Percentiles rank a stretch among this genome's conserved stretches.
These are phyloP conservation scores for Drosophila pandora DNA, from an alignment of 1,140 invertebrate genomes.

Conservation along the genomic window DNA sequence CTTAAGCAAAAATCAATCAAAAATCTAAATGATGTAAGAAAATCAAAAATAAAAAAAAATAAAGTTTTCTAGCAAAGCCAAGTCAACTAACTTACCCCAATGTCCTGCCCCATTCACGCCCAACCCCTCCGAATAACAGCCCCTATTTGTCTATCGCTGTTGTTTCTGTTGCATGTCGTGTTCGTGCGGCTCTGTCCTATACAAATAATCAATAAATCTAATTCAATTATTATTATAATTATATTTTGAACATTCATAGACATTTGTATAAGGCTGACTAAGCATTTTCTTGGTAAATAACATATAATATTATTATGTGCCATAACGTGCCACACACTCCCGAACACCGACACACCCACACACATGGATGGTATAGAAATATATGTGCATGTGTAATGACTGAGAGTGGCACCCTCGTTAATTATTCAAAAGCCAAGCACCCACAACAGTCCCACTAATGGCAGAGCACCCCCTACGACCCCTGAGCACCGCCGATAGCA, in stretches of 20 bases:
- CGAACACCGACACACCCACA: constrained; percentile 9
- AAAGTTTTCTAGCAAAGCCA: background rate
- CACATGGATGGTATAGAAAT: background rate
- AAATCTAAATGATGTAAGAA: background rate
- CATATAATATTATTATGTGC: constrained; percentile 80
- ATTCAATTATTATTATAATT: constrained; percentile 83
- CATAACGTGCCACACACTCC: constrained; percentile 51
- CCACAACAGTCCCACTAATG: constrained; percentile 64
- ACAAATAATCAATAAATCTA: constrained; percentile 83
- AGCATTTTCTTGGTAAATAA: constrained; percentile 82
- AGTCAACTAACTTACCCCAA: background rate
- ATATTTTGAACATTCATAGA: constrained; percentile 82
- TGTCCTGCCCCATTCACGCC: background rate
- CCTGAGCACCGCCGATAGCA: background rate
- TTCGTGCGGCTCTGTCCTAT: constrained; percentile 51
- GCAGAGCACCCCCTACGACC: constrained; percentile 25
- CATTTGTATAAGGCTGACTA: constrained; percentile 82
- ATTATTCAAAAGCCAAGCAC: constrained; percentile 79
- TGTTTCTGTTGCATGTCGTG: constrained; percentile 44
- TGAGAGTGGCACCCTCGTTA: constrained; percentile 76
- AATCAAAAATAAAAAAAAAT: constrained; percentile 9
- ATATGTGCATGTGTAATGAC: constrained; percentile 53
- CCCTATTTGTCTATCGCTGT: constrained; percentile 21
- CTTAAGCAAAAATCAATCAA: background rate
- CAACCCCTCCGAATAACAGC: constrained; percentile 14